These are phyloP conservation scores for Aphelenchoides fujianensis DNA, from an alignment of 1,140 invertebrate species.

Conservation along the genomic window DNA sequence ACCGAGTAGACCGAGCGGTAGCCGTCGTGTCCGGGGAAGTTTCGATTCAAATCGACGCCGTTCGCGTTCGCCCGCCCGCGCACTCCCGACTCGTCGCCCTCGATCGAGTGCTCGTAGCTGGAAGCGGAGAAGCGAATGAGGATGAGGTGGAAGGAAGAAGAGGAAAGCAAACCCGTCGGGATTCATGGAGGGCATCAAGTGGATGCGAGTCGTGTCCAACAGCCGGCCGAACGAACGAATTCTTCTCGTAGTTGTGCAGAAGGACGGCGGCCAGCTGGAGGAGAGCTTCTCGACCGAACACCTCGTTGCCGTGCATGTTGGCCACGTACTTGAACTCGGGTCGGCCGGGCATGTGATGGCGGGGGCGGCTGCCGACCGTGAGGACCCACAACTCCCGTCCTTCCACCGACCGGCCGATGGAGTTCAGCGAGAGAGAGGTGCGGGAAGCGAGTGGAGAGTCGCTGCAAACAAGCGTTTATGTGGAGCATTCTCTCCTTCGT, in stretches of 20 bases:
- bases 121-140: slow-evolving; percentile 26
- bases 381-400: slow-evolving; percentile 75
- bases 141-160: too few relatives aligned
- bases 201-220: slow-evolving; percentile 75
- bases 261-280: slow-evolving; percentile 78
- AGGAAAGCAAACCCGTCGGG: slow-evolving; percentile 80
- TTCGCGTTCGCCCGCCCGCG: slow-evolving; percentile 77
- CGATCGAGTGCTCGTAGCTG: slow-evolving; percentile 34
- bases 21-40: slow-evolving; percentile 86
- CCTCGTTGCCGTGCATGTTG: slow-evolving; percentile 97
- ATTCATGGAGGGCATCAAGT: slow-evolving; percentile 92
- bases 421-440: slow-evolving; percentile 68
- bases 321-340: slow-evolving; percentile 88
- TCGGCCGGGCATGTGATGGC: slow-evolving; percentile 77
- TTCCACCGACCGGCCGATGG: slow-evolving; percentile 77
- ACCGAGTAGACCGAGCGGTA: slow-evolving; percentile 68
- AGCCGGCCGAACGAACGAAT: slow-evolving; percentile 73
- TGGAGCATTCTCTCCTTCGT: neutral
- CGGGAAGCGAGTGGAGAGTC: slow-evolving; percentile 34
- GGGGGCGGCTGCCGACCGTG: slow-evolving; percentile 80
- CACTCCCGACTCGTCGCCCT: slow-evolving; percentile 38
- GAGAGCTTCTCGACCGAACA: slow-evolving; percentile 80
- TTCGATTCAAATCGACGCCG: slow-evolving; percentile 83
- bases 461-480: slow-evolving; percentile 25
- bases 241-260: slow-evolving; percentile 76